Percentiles rank a stretch among this genome's conserved stretches.
Conservation (phyloP, 2,113 vertebrate species). For the Anolis carolinensis region DNA sequence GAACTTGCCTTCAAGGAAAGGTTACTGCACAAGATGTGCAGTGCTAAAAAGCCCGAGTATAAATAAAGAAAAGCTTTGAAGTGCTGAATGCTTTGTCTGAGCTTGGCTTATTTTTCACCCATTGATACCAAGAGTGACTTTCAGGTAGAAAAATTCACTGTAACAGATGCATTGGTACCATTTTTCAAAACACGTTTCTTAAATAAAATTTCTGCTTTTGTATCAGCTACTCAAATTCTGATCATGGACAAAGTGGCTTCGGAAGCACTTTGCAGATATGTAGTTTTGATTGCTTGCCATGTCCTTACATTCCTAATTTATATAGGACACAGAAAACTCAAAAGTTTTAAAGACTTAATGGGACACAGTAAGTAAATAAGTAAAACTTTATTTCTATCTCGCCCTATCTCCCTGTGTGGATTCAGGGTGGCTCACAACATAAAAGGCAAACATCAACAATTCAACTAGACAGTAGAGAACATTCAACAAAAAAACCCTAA, state of each 20-base stretch:
- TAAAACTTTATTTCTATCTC: too few species aligned
- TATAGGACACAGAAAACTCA: not conserved
- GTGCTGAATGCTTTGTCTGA: constrained; percentile 35
- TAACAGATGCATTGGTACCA: not conserved
- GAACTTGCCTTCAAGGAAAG: constrained; percentile 16
- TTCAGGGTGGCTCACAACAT: too few species aligned
- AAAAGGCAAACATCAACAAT: too few species aligned
- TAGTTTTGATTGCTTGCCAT: too few species aligned
- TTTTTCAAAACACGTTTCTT: not conserved
- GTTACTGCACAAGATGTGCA: constrained; percentile 49
- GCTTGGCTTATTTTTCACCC: not conserved
- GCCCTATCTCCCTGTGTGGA: too few species aligned
- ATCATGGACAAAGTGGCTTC: constrained; percentile 13
- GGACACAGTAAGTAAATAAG: too few species aligned
- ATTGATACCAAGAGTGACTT: accelerated
- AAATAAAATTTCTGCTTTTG: not conserved
- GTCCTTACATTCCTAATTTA: not conserved
- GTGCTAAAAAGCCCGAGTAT: constrained; percentile 65
- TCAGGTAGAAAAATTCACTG: not conserved
- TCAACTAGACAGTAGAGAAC: too few species aligned
- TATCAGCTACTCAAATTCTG: not conserved
- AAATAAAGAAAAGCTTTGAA: constrained; percentile 69
- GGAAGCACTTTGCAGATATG: not conserved
- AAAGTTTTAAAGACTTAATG: not conserved
- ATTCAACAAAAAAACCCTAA: too few species aligned